Evolutionary conservation across 2,888 invertebrate species (phyloP).

Genomic region (Drosophila rellima): DNA sequence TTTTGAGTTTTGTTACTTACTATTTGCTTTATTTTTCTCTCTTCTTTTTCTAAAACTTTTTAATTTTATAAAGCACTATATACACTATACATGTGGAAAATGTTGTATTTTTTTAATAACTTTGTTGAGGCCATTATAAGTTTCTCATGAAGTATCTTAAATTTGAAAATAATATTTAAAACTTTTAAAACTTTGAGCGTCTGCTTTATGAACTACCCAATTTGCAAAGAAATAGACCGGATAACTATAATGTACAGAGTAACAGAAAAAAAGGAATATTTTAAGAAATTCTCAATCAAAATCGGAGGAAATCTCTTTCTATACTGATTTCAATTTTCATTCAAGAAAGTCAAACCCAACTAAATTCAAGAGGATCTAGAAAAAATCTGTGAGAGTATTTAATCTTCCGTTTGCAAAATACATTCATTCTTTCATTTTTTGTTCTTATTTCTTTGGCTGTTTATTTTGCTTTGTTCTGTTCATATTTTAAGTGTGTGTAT

Average conservation of each 20-base stretch:
- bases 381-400: neutral
- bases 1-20: slow-evolving; percentile 49
- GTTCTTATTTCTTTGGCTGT: slow-evolving; percentile 26
- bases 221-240: no score
- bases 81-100: slow-evolving; percentile 28
- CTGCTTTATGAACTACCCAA: no score
- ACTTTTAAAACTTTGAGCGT: no score
- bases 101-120: slow-evolving; percentile 1
- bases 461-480: slow-evolving; percentile 47
- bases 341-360: no score
- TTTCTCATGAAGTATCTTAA: neutral
- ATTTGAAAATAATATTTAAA: no score
- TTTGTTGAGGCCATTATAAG: neutral
- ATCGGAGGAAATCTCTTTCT: neutral
- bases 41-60: slow-evolving; percentile 2
- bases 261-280: no score
- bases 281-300: no score
- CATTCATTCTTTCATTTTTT: slow-evolving; percentile 12
- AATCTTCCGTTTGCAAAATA: neutral
- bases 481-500: slow-evolving; percentile 57
- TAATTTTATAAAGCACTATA: slow-evolving; percentile 32
- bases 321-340: neutral
- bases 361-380: no score
- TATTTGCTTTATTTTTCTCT: slow-evolving; percentile 3
- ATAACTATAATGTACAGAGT: no score